Base-by-base conservation (phyloP, 2,888 invertebrate genomes). In the Euclidia mi region DNA sequence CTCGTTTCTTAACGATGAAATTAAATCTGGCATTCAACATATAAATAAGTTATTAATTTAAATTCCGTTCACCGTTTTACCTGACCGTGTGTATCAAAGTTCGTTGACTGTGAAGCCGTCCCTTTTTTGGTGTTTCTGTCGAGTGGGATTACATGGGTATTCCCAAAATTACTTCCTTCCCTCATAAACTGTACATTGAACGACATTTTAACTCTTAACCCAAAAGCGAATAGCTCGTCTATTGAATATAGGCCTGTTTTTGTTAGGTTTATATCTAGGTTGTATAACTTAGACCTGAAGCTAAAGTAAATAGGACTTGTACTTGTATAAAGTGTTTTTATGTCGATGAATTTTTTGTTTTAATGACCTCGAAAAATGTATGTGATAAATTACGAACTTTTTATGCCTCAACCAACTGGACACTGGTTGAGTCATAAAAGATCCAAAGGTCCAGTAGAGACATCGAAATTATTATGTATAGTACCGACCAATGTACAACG, bases 131-230 rank as follows among this genome's bases (percentile, higher is more conserved):
- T 65, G 43, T 35, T 53, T n/a, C n/a, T 46, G 34, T 40, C 40
- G 58, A 68, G 58, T 41, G 64, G 44, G 69, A 69, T 68, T 63
- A 63, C 44, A 58, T 50, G 49, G 47, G 52, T 41, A 38, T 58
- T 53, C 18, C 20, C 51, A 41, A 52, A 64, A 63, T 68, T 68
- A 58, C 49, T 63, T 65, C 34, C 34, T 47, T 20, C 15, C 14
- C 14, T 29, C 47, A 58, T 50, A 63, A 53, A 63, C 47, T 15
- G 15, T 38, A 34, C n/a, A 31, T 20, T 49, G 31, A 57, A 58
- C 6, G 49, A 42, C n/a, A n/a, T 32, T 57, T 57, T 58, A 15
- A 63, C 53, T 37, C 28, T 12, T 28, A n/a, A 3, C 45, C 2
- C 15, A 37, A 15, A 11, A 11, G 1, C 2, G n/a, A 15, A 37